Evolutionary conservation across 2,797 vertebrate species (phyloP), one percentile per base, ranked within the genome.

Genomic region (Adelosebastes latens): DNA sequence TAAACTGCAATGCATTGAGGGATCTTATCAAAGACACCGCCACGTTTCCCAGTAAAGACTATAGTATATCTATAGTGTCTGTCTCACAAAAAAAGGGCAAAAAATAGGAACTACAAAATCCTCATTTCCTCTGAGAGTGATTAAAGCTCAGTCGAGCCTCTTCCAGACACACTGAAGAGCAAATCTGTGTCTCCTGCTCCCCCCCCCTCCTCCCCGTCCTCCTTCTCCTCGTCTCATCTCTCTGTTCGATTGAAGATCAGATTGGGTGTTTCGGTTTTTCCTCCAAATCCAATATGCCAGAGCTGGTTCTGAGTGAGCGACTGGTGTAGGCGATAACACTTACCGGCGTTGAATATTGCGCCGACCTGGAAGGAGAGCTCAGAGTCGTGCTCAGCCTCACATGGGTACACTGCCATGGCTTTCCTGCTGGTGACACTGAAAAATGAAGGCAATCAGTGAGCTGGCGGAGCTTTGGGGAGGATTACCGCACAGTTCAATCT

Each of bases 351-450:
- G 97, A 99, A 99, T 96, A 99, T 97, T 82, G 97, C 98, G 88
- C 98, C 98, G 88, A 96, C 97, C 94, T 97, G 96, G 96, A 99
- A 99, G 81, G 98, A 99, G 90, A 99, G 93, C 93, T 99, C 98
- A 2, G 98, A 98, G 93, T 97, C 97, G 86, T 99, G 98, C 82
- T 99, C 98, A 72, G 98, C 98, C 91, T 98, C 97, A 77, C 98
- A 99, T 1, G 97, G 97, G 91, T 97, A 99, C 90, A 99, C 97
- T 1, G 98, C 98, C 86, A 95, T 97, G 87, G 98, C 98, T 95
- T 97, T 99, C 94, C 96, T 96, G 88, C 87, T 90, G 94, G 90
- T 88, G 90, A 96, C 55, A 72, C 97, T 98, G 95, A 92, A 96
- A 96, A 95, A 93, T 92, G 92, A 96, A 95, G 89, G 87, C 92